Base-by-base conservation (phyloP, 2,888 invertebrate genomes). In the Strigamia crassipes region DNA sequence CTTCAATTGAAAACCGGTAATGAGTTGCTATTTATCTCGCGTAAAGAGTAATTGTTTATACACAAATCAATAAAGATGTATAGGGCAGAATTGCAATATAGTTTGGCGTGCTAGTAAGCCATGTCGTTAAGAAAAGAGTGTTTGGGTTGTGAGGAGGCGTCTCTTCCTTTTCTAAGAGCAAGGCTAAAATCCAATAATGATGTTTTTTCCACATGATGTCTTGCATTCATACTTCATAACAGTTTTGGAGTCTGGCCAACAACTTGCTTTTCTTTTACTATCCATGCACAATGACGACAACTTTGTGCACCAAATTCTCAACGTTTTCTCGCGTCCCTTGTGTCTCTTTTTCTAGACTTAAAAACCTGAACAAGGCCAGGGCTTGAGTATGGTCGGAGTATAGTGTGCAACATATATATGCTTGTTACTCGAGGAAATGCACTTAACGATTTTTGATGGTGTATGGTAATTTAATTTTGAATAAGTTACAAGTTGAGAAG, bases 141-240 rank as follows among this genome's bases (percentile, higher is more conserved):
- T 61, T 61, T 61, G 61, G 61, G 61, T 61, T 61, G 61, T 23
- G 61, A 61, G 61, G 61, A 61, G 61, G 61, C 61, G 61, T 61
- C 61, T 61, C 61, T 61, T 61, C 61, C 61, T 61, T 23, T 61
- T 61, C 61, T 61, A 21, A 61, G 61, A 15, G 23, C 61, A 61
- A 61, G 61, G 61, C 61, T 61, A 61, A 61, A 61, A 61, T 61
- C 61, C 61, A 61, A 61, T 61, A 61, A 61, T 61, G 61, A 61
- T 61, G 61, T 61, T 61, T 61, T 61, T 61, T 61, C 61, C 61
- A 61, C 61, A 61, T 61, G 61, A 61, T 23, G 61, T 61, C 61
- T 61, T 61, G 61, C 61, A 61, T 61, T 61, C 61, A 61, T 61
- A 61, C 61, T 61, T 61, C 61, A 61, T 61, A 61, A 61, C 61